Conservation (phyloP, 2,888 invertebrate genomes). For the Escarpia spicata region DNA sequence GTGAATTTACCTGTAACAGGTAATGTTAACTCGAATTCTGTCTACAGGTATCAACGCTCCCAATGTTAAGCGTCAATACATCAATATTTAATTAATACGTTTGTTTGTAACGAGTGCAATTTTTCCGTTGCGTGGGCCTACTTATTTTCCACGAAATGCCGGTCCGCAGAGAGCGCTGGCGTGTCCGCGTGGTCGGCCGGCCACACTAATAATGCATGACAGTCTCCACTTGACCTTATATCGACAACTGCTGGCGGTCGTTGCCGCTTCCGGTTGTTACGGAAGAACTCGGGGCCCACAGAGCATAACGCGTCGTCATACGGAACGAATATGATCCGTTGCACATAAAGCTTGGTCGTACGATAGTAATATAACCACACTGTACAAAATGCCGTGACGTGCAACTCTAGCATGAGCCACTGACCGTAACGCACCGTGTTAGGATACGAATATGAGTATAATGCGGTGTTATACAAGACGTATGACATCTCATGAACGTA, state of each 20-base stretch:
- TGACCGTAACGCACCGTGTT: too few relatives aligned
- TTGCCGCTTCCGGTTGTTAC: background rate
- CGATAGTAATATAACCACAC: background rate
- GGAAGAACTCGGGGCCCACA: background rate
- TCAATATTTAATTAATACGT: constrained; percentile 6
- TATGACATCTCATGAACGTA: too few relatives aligned
- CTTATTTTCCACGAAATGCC: background rate
- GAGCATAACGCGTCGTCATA: background rate
- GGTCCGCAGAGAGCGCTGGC: background rate
- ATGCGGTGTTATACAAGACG: too few relatives aligned
- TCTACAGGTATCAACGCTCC: background rate
- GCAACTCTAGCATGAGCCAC: too few relatives aligned
- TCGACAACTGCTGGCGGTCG: background rate
- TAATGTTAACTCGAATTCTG: background rate
- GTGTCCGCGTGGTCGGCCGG: background rate
- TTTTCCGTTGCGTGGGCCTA: background rate
- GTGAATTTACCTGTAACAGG: background rate
- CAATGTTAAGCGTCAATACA: background rate
- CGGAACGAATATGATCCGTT: background rate
- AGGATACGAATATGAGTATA: too few relatives aligned
- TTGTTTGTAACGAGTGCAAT: constrained; percentile 6
- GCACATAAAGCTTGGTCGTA: background rate
- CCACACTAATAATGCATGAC: constrained; percentile 13
- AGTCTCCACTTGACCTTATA: background rate
- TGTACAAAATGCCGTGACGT: background rate